Evolutionary conservation across 2,113 vertebrate genomes (phyloP).

Genomic region (Eudyptes chrysolophus): DNA sequence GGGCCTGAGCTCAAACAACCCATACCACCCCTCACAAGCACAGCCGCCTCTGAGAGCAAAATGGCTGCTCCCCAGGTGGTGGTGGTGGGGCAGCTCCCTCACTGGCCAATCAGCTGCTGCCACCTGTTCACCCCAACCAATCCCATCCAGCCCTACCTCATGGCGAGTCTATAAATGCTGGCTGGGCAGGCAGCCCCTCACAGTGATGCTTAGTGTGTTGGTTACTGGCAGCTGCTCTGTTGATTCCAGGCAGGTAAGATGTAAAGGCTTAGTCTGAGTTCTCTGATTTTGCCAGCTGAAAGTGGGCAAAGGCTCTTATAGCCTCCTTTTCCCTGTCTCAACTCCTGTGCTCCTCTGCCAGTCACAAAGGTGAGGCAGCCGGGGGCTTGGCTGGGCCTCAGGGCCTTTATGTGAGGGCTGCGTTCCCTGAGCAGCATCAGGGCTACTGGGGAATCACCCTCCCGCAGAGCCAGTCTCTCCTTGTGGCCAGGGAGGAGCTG

Average conservation of each 20-base stretch:
- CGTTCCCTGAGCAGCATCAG: no score
- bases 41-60: fast-evolving
- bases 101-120: neutral
- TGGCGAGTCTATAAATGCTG: fast-evolving
- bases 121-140: neutral
- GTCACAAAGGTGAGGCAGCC: neutral
- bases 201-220: fast-evolving
- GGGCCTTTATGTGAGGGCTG: no score
- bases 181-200: fast-evolving
- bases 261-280: fast-evolving
- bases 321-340: neutral
- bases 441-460: fast-evolving
- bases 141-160: neutral
- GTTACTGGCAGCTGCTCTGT: fast-evolving
- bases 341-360: fast-evolving
- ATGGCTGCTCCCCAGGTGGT: neutral
- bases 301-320: neutral
- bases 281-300: fast-evolving
- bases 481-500: neutral
- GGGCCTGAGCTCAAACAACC: fast-evolving
- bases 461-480: neutral
- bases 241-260: fast-evolving
- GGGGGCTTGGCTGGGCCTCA: neutral
- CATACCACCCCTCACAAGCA: fast-evolving
- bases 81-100: neutral